Evolutionary conservation across 2,888 invertebrate species (phyloP).

Genomic region (Drosophila austrosaltans): DNA sequence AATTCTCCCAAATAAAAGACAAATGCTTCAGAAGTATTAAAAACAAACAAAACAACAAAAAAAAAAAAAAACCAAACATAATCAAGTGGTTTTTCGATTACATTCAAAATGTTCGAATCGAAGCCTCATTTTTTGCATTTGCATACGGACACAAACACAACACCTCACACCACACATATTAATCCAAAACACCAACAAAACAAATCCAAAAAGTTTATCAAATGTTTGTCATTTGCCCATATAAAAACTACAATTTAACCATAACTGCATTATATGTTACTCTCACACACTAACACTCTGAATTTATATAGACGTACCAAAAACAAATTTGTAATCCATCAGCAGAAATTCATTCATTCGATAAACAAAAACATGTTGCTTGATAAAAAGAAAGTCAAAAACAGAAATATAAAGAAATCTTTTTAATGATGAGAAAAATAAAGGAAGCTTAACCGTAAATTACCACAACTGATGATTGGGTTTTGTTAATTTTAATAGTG

Average conservation of each 20-base stretch:
- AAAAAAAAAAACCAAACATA: slow-evolving; percentile 58
- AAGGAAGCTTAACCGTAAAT: slow-evolving; percentile 80
- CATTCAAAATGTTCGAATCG: slow-evolving; percentile 68
- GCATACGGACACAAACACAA: slow-evolving; percentile 30
- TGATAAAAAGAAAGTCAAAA: slow-evolving; percentile 65
- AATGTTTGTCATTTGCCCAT: slow-evolving; percentile 57
- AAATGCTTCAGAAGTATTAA: slow-evolving; percentile 76
- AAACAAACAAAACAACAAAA: slow-evolving; percentile 45
- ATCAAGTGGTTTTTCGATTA: slow-evolving; percentile 74
- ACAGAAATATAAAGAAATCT: slow-evolving; percentile 45
- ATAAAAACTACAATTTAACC: slow-evolving; percentile 44
- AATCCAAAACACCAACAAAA: slow-evolving; percentile 22
- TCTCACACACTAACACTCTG: slow-evolving; percentile 51
- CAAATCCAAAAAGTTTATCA: slow-evolving; percentile 11
- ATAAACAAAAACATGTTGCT: slow-evolving; percentile 71
- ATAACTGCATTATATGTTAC: slow-evolving; percentile 53
- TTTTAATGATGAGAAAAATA: slow-evolving; percentile 77
- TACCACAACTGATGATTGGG: slow-evolving; percentile 37
- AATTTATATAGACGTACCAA: slow-evolving; percentile 49
- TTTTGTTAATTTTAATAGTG: slow-evolving; percentile 13
- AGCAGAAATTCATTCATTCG: slow-evolving; percentile 49
- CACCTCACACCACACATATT: slow-evolving; percentile 40
- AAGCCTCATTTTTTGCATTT: slow-evolving; percentile 70
- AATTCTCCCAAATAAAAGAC: slow-evolving; percentile 68
- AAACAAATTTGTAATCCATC: slow-evolving; percentile 60